These are phyloP conservation scores for Dromococcyx pavoninus DNA, from an alignment of 2,797 vertebrate species.

Conservation along the genomic window DNA sequence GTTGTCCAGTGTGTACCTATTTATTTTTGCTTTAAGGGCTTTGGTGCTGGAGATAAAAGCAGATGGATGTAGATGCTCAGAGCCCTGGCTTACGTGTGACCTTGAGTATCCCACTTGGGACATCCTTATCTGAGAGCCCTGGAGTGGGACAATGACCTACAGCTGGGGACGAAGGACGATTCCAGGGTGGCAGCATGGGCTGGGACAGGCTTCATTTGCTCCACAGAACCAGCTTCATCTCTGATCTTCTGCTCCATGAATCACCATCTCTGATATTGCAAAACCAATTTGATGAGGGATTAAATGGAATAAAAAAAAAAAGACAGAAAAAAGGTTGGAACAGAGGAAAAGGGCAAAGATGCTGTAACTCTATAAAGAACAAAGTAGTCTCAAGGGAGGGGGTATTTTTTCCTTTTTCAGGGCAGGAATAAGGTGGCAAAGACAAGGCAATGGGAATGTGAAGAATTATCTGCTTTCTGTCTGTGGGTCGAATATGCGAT, in stretches of 20 bases:
- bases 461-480: not conserved
- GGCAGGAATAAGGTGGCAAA: not conserved
- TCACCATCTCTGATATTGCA: not conserved
- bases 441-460: not conserved
- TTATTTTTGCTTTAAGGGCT: not conserved
- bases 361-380: not conserved
- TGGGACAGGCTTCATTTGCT: not conserved
- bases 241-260: not conserved
- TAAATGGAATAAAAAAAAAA: not conserved
- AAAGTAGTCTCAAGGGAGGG: not conserved
- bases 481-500: not conserved
- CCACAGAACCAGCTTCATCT: not conserved
- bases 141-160: not conserved
- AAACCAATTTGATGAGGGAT: not conserved
- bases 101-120: not conserved
- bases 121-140: not conserved
- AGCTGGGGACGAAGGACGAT: not conserved
- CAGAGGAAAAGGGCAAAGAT: not conserved
- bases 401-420: not conserved
- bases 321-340: not conserved
- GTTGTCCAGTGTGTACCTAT: not conserved
- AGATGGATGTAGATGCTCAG: not conserved
- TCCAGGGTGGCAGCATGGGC: not conserved
- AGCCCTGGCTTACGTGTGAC: not conserved
- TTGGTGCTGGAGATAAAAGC: not conserved